Conservation (phyloP, 2,888 invertebrate genomes). For the Idaea aversata region DNA sequence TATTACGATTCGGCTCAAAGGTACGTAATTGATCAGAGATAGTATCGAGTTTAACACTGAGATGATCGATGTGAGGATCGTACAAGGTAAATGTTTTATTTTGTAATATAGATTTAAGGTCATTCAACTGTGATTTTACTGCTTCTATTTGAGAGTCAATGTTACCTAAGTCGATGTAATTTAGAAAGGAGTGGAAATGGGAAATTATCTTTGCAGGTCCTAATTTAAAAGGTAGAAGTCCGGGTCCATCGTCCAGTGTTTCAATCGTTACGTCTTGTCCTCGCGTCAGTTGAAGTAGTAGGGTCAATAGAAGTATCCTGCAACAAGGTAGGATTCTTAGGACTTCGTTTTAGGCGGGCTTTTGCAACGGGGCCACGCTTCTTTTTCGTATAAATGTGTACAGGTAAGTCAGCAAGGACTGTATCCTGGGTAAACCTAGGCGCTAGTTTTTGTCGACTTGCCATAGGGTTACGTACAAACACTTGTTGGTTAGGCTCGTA, state of each 20-base stretch:
- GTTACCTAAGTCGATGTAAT: constrained; percentile 10
- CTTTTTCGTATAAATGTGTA: constrained; percentile 19
- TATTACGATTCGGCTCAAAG: constrained; percentile 10
- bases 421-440: constrained; percentile 13
- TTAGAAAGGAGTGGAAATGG: constrained; percentile 29
- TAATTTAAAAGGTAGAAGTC: constrained; percentile 26
- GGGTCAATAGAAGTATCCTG: constrained; percentile 2
- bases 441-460: constrained; percentile 24
- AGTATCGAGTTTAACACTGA: not conserved
- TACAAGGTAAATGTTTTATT: constrained; percentile 13
- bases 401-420: constrained; percentile 1
- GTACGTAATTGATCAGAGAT: not conserved
- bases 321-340: constrained; percentile 19
- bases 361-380: constrained; percentile 28
- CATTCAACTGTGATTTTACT: constrained; percentile 13
- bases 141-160: constrained; percentile 5
- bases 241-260: constrained; percentile 18
- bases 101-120: constrained; percentile 8
- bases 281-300: not conserved
- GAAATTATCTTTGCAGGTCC: constrained; percentile 24
- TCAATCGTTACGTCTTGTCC: constrained; percentile 19
- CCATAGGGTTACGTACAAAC: constrained; percentile 2
- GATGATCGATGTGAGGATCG: constrained; percentile 11
- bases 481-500: constrained; percentile 8
- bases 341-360: constrained; percentile 22